Conservation (phyloP, 1,140 invertebrate species). For the Lordiphosa stackelbergi region DNA sequence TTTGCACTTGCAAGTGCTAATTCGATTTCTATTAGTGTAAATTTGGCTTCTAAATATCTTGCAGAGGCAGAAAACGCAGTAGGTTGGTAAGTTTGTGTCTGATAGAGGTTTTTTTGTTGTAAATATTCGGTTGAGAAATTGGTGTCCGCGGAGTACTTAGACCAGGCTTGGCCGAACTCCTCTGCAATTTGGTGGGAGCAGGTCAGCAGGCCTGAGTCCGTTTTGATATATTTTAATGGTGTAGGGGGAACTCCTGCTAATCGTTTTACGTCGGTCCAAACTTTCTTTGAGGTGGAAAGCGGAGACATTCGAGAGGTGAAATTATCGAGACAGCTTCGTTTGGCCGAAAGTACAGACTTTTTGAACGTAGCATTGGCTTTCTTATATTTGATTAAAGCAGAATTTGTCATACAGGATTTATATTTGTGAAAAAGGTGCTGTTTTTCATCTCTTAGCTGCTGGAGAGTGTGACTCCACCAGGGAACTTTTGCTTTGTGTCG, state of each 20-base stretch:
- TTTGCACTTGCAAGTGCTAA: slow-evolving; percentile 1
- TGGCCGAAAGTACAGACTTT: slow-evolving; percentile 2
- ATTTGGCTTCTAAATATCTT: slow-evolving; percentile 5
- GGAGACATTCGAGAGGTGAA: slow-evolving; percentile 21
- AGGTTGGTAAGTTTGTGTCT: slow-evolving; percentile 7
- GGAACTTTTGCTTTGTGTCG: not conserved
- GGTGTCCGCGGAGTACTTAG: slow-evolving; percentile 3
- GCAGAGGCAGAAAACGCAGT: not conserved
- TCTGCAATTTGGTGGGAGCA: slow-evolving; percentile 6
- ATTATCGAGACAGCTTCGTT: slow-evolving; percentile 9
- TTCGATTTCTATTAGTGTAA: slow-evolving; percentile 12
- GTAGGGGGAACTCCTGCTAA: slow-evolving; percentile 11
- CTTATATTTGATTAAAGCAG: slow-evolving; percentile 17
- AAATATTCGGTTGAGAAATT: slow-evolving; percentile 19
- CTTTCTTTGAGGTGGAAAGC: slow-evolving; percentile 17
- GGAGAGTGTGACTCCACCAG: too few species aligned
- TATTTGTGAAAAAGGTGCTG: too few species aligned
- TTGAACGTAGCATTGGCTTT: slow-evolving; percentile 22
- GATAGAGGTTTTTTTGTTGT: slow-evolving; percentile 10
- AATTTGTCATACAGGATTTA: not conserved
- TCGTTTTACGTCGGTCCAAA: slow-evolving; percentile 19
- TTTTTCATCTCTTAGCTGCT: too few species aligned
- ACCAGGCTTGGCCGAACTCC: slow-evolving; percentile 10
- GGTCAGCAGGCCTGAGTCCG: slow-evolving; percentile 1
- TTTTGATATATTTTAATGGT: slow-evolving; percentile 10